Percentiles rank a stretch among this genome's conserved stretches.
Evolutionary conservation across 2,113 vertebrate genomes (phyloP).

Genomic region (Aleadryas rufinucha): DNA sequence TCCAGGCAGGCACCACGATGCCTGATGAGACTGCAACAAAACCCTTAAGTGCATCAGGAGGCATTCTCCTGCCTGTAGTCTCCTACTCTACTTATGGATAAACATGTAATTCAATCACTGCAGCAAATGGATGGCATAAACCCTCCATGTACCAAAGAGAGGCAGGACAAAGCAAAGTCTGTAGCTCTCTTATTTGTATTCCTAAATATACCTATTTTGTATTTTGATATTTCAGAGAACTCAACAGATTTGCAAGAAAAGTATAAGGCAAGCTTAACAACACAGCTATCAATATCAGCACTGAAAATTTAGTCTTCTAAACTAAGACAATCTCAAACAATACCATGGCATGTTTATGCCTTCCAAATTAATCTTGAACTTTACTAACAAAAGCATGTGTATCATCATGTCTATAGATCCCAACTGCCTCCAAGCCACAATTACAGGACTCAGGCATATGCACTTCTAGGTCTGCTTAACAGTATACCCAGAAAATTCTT

Average conservation of each 20-base stretch:
- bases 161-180: background rate
- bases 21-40: constrained; percentile 71
- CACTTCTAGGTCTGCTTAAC: background rate
- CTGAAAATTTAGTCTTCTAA: background rate
- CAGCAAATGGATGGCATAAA: constrained; percentile 63
- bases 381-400: background rate
- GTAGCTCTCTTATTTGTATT: background rate
- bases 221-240: background rate
- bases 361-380: background rate
- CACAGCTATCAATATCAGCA: background rate
- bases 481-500: background rate
- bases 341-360: background rate
- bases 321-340: background rate
- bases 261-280: background rate
- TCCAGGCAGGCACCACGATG: constrained; percentile 66
- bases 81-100: constrained; percentile 64
- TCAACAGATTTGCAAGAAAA: background rate
- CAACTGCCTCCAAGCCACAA: background rate
- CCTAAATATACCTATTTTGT: background rate
- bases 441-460: background rate
- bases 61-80: constrained; percentile 54
- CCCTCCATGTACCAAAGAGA: constrained; percentile 16
- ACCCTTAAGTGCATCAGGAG: constrained; percentile 67
- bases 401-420: background rate
- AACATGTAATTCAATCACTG: constrained; percentile 75